Evolutionary conservation across 1,140 invertebrate species (phyloP), one percentile per base, ranked within the genome.

Genomic region (Lepidurus packardi): DNA sequence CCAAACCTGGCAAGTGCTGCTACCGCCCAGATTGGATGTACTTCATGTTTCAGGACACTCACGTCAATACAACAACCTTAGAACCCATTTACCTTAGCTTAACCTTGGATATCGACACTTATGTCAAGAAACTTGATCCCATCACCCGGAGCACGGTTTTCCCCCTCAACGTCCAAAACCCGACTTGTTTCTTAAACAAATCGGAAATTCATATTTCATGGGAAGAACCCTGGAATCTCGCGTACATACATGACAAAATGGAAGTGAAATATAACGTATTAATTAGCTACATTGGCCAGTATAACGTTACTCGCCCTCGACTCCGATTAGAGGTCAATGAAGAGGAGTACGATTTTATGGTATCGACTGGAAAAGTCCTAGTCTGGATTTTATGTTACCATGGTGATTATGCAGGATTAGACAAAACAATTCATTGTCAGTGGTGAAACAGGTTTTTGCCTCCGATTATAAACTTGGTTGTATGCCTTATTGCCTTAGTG

Each of bases 341-440:
- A 65, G 53, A 65, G 16, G 53, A 65, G 8, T 65, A 65, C 13
- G 53, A 65, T 7, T 7, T 65, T n/a, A 65, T 65, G 53, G 53
- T 65, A n/a, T 65, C 53, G 1, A 65, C 1, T 65, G 53, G 53
- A 8, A 13, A 21, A 65, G 53, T 65, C 21, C 8, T 65, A 21
- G 53, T 21, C 13, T 65, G 53, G 53, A 9, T 65, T 65, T 9
- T 21, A 65, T 65, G 53, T 65, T 65, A 11, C 53, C 53, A 65
- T 65, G 53, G 53, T 21, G 53, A 65, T 21, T 65, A 65, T 16
- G 21, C 16, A 7, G 53, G 53, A 65, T 65, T 65, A 65, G 53
- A 65, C 53, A 65, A 65, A 65, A 65, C 53, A 65, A 65, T 65
- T 65, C 7, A 65, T 21, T 65, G 53, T 21, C 53, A 65, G 53